phyloP scores from a whole-genome alignment of 2,113 vertebrate species.

The Ivindomyrus marchei region DNA sequence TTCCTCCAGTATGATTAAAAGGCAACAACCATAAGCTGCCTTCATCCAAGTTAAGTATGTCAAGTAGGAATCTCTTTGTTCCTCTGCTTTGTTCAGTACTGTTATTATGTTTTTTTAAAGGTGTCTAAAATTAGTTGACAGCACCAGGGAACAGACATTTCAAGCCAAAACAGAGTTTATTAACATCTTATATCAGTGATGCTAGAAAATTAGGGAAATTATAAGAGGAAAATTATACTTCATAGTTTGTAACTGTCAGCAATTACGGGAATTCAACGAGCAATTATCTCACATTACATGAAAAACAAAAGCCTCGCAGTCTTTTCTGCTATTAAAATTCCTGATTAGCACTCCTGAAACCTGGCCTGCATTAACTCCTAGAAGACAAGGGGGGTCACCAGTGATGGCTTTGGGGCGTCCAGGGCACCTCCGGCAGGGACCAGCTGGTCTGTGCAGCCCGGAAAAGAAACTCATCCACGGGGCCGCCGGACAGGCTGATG shows the following conservation, averaged over 20 bases:
- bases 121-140: constrained; percentile 1
- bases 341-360: not conserved
- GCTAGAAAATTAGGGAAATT: not conserved
- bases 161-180: not conserved
- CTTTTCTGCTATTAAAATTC: not conserved
- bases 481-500: not conserved
- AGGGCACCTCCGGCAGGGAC: not conserved
- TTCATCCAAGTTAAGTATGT: not conserved
- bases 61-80: not conserved
- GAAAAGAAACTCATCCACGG: not conserved
- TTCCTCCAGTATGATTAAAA: not conserved
- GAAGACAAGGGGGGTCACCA: not conserved
- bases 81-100: not conserved
- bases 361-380: not conserved
- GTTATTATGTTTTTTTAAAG: not conserved
- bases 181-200: constrained; percentile 5
- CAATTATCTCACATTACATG: not conserved
- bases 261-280: not conserved
- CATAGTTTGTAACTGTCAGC: constrained; percentile 6
- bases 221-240: constrained; percentile 13
- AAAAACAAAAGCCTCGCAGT: not conserved
- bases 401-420: not conserved
- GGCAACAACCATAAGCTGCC: not conserved
- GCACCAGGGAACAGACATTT: not conserved
- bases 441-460: not conserved